Evolutionary conservation across 2,113 vertebrate species (phyloP).

Genomic region (Siniperca knerii): DNA sequence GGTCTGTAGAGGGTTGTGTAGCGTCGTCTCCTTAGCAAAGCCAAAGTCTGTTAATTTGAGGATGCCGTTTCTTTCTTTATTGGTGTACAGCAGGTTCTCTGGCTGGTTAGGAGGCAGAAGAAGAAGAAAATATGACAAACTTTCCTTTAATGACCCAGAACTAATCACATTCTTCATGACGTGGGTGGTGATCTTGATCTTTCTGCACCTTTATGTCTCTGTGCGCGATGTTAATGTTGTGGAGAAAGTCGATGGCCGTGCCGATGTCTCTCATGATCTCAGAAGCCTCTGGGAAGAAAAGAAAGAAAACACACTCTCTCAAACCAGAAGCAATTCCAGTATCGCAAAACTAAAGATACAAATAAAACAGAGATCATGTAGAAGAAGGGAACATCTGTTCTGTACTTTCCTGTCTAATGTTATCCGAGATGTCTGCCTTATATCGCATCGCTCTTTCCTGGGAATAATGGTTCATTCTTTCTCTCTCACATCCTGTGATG

Average conservation of each 20-base stretch:
- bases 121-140: background rate
- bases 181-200: background rate
- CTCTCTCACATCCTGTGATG: background rate
- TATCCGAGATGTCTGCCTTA: background rate
- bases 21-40: conserved; percentile 97
- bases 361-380: background rate
- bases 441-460: background rate
- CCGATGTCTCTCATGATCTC: conserved; percentile 97
- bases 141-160: no score
- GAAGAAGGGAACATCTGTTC: background rate
- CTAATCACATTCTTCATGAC: background rate
- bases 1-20: conserved; percentile 94
- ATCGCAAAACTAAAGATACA: background rate
- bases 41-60: conserved; percentile 99
- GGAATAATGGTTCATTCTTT: background rate
- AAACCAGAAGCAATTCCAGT: conserved; percentile 53
- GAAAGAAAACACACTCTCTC: conserved; percentile 59
- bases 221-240: conserved; percentile 94
- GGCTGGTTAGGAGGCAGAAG: conserved; percentile 83
- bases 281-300: conserved; percentile 89
- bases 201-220: conserved; percentile 94
- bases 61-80: conserved; percentile 86
- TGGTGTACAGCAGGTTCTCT: conserved; percentile 96
- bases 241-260: conserved; percentile 93
- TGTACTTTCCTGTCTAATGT: background rate